Evolutionary conservation across 2,113 vertebrate species (phyloP).

Genomic region (Seriola aureovittata): DNA sequence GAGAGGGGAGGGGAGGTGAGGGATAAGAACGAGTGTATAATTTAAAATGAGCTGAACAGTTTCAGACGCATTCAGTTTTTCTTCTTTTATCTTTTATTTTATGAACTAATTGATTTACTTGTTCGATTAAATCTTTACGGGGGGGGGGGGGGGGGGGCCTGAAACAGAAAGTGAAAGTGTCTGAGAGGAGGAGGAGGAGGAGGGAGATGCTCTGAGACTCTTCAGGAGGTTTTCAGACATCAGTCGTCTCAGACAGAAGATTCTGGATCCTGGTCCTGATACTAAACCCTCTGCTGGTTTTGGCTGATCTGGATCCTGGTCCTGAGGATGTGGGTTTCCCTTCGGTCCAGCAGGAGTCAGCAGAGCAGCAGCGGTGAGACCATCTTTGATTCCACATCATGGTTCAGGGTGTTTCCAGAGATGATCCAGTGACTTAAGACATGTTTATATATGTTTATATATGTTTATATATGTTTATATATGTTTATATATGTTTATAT

Average conservation of each 20-base stretch:
- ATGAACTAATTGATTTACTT: no score
- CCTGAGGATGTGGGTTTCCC: background rate
- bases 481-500: no score
- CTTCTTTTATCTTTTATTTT: no score
- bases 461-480: no score
- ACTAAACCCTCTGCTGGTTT: background rate
- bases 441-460: no score
- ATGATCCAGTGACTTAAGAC: no score
- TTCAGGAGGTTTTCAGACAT: background rate
- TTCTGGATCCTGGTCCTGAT: background rate
- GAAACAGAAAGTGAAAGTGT: conserved; percentile 41
- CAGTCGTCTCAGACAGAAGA: background rate
- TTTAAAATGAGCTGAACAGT: no score
- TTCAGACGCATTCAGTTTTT: no score
- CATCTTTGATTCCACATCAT: background rate
- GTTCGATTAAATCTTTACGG: no score
- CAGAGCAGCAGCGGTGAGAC: background rate
- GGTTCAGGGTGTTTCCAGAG: background rate
- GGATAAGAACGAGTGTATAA: no score
- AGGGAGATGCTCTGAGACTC: conserved; percentile 6
- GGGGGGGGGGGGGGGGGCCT: background rate
- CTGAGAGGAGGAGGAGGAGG: background rate
- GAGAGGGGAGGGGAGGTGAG: no score
- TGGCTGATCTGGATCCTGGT: background rate
- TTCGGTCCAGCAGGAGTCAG: background rate